These are phyloP conservation scores for Murina feae DNA, from an alignment of 2,113 vertebrate genomes.

Conservation along the genomic window DNA sequence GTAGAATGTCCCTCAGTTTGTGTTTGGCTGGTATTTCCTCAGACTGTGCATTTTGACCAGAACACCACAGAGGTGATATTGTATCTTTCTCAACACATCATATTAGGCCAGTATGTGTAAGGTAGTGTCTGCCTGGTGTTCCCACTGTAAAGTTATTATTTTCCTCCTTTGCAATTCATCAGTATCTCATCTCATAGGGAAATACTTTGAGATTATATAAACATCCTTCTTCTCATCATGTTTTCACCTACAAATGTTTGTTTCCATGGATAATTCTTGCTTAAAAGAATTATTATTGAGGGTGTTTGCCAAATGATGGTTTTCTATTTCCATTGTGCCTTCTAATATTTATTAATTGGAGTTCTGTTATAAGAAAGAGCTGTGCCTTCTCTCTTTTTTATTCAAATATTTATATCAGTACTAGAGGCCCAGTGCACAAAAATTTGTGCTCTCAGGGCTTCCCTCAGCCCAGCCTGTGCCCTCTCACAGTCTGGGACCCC, in stretches of 20 bases:
- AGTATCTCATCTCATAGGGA: neutral
- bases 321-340: neutral
- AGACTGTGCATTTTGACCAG: neutral
- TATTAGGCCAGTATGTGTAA: fast-evolving
- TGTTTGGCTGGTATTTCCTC: neutral
- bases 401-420: neutral
- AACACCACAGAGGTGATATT: neutral
- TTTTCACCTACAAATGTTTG: neutral
- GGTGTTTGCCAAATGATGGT: neutral
- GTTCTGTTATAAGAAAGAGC: neutral
- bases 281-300: neutral
- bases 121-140: neutral
- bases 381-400: neutral
- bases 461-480: too few relatives aligned
- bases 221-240: neutral
- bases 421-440: too few relatives aligned
- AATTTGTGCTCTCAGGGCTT: too few relatives aligned
- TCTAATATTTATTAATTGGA: neutral
- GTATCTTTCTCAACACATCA: neutral
- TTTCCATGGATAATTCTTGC: neutral
- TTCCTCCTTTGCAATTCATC: neutral
- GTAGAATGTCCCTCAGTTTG: neutral
- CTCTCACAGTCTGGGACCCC: too few relatives aligned
- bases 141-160: neutral
- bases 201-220: neutral